Conservation (phyloP, 2,888 invertebrate genomes). For the Platycheirus albimanus region DNA sequence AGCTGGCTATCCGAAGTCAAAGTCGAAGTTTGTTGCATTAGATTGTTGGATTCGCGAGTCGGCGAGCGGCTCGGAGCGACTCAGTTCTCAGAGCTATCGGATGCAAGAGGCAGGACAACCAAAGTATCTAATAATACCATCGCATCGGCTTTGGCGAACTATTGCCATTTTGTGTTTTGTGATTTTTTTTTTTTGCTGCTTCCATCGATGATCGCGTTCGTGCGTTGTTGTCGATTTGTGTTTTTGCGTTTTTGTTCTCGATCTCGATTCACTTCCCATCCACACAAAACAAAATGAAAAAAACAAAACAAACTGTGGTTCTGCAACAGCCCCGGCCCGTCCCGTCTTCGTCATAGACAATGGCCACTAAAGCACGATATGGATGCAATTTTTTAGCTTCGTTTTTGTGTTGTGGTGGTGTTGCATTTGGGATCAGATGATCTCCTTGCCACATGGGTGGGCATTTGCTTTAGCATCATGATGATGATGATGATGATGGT, state of each 20-base stretch:
- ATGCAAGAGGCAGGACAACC: slow-evolving; percentile 23
- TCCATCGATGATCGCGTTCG: too few relatives aligned
- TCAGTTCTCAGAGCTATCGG: slow-evolving; percentile 45
- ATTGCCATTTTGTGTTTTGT: slow-evolving; percentile 62
- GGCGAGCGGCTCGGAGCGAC: neutral
- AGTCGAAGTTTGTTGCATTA: slow-evolving; percentile 9
- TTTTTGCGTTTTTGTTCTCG: slow-evolving; percentile 54
- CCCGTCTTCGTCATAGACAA: slow-evolving; percentile 55
- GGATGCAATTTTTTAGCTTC: slow-evolving; percentile 19
- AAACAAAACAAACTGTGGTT: slow-evolving; percentile 11
- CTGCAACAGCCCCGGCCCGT: neutral
- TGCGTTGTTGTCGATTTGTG: slow-evolving; percentile 29
- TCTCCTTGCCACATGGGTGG: slow-evolving; percentile 71
- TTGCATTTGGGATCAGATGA: slow-evolving; percentile 60
- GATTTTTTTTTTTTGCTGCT: neutral
- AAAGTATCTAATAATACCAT: slow-evolving; percentile 67
- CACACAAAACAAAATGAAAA: neutral
- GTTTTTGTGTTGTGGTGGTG: slow-evolving; percentile 40
- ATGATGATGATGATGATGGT: neutral
- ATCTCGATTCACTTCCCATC: slow-evolving; percentile 61
- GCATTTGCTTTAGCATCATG: slow-evolving; percentile 39
- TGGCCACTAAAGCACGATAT: slow-evolving; percentile 62
- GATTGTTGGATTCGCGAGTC: neutral
- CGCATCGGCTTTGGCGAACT: slow-evolving; percentile 60
- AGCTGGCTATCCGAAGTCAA: slow-evolving; percentile 9